Evolutionary conservation across 2,888 invertebrate species (phyloP).

Genomic region (Archips crataeganus): DNA sequence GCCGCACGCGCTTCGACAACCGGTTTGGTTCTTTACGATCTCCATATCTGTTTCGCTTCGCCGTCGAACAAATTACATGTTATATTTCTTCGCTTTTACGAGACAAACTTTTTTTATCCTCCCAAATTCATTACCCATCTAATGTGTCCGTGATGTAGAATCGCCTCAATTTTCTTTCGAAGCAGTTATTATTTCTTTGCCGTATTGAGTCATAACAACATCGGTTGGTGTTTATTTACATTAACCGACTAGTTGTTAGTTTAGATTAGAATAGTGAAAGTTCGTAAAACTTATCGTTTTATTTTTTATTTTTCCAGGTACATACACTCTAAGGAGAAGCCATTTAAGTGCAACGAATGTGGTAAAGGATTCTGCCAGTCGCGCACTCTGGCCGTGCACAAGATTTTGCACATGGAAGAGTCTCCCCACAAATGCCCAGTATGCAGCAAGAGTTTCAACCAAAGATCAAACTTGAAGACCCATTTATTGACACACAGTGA

Average conservation of each 20-base stretch:
- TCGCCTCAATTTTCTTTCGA: conserved; percentile 68
- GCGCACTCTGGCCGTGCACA: conserved; percentile 97
- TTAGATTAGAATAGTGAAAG: conserved; percentile 57
- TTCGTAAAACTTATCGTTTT: conserved; percentile 43
- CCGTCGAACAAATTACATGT: conserved; percentile 84
- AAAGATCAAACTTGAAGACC: conserved; percentile 96
- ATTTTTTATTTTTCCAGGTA: conserved; percentile 88
- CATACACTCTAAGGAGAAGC: conserved; percentile 99
- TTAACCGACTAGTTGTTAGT: conserved; percentile 49
- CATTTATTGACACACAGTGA: conserved; percentile 96
- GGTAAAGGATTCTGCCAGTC: conserved; percentile 99
- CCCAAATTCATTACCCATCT: conserved; percentile 73
- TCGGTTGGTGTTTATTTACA: conserved; percentile 62
- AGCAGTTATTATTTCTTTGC: conserved; percentile 61
- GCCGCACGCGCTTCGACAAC: conserved; percentile 81
- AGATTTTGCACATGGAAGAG: conserved; percentile 96
- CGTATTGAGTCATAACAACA: conserved; percentile 63
- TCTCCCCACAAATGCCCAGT: conserved; percentile 97
- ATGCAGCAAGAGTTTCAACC: conserved; percentile 95
- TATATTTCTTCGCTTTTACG: conserved; percentile 85
- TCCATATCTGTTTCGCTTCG: conserved; percentile 83
- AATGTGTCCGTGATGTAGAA: conserved; percentile 70
- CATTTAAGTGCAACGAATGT: conserved; percentile 98
- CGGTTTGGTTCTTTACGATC: conserved; percentile 84
- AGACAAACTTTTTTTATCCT: conserved; percentile 71